Evolutionary conservation across 2,113 vertebrate species (phyloP).

Genomic region (Labeo rohita): DNA sequence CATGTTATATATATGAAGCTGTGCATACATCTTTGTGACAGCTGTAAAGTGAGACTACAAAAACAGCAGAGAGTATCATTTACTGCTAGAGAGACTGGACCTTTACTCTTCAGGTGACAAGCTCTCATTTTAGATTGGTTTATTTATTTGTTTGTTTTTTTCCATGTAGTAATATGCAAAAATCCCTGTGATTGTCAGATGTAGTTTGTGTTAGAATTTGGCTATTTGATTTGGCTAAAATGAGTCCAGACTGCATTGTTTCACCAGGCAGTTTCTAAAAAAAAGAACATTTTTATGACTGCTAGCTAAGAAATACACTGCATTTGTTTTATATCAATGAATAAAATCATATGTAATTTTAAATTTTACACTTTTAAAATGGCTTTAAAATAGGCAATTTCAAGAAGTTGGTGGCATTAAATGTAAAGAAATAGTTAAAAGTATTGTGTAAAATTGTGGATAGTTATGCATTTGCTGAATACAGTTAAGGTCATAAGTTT

Average conservation of each 20-base stretch:
- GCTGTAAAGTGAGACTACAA: background rate
- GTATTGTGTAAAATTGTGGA: background rate
- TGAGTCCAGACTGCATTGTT: background rate
- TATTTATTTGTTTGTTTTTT: background rate
- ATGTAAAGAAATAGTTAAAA: background rate
- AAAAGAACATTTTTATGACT: background rate
- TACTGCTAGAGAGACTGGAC: background rate
- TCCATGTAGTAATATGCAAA: background rate
- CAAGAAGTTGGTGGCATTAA: too few relatives aligned
- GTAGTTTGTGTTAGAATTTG: background rate
- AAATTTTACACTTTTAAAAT: too few relatives aligned
- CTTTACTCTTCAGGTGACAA: conserved; percentile 1
- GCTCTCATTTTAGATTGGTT: background rate
- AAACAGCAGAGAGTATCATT: background rate
- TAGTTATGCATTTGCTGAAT: background rate
- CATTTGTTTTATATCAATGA: background rate
- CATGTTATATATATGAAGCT: background rate
- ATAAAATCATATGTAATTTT: background rate
- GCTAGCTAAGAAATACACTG: too few relatives aligned
- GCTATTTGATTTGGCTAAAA: background rate
- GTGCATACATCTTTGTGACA: background rate
- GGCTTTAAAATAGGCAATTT: too few relatives aligned
- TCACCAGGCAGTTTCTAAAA: background rate
- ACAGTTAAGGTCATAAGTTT: too few relatives aligned
- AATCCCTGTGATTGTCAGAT: background rate